These are phyloP conservation scores for Sprattus sprattus DNA, from an alignment of 2,113 vertebrate species.

Conservation along the genomic window DNA sequence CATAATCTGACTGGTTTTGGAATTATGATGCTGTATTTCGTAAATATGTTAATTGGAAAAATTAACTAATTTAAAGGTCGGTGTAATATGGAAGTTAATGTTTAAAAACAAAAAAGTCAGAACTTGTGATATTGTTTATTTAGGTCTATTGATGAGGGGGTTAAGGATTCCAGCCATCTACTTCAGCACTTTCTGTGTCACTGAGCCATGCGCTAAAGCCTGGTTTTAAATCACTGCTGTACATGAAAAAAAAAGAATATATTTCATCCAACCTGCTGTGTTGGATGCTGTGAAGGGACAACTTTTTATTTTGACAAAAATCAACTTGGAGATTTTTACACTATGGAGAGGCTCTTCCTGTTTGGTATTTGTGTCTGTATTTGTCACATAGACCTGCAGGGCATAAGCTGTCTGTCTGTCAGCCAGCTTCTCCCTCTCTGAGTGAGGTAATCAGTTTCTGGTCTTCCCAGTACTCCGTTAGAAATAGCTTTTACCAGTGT, in stretches of 20 bases:
- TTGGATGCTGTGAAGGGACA: conserved; percentile 8
- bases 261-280: neutral
- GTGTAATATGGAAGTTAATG: neutral
- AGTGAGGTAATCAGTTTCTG: neutral
- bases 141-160: neutral
- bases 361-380: neutral
- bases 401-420: neutral
- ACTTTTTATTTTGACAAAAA: neutral
- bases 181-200: conserved; percentile 15
- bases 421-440: neutral
- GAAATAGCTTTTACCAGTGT: conserved; percentile 4
- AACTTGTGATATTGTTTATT: neutral
- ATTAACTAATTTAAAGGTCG: neutral
- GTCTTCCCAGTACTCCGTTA: neutral
- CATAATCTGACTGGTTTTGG: neutral
- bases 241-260: neutral
- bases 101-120: neutral
- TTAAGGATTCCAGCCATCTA: conserved; percentile 8
- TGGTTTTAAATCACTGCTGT: neutral
- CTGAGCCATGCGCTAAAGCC: neutral
- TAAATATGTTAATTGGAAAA: neutral
- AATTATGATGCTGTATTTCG: neutral
- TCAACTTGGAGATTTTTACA: neutral
- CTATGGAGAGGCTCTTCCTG: neutral
- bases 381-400: neutral